phyloP scores from a whole-genome alignment of 2,797 vertebrate genomes.

The Helarctos malayanus region DNA sequence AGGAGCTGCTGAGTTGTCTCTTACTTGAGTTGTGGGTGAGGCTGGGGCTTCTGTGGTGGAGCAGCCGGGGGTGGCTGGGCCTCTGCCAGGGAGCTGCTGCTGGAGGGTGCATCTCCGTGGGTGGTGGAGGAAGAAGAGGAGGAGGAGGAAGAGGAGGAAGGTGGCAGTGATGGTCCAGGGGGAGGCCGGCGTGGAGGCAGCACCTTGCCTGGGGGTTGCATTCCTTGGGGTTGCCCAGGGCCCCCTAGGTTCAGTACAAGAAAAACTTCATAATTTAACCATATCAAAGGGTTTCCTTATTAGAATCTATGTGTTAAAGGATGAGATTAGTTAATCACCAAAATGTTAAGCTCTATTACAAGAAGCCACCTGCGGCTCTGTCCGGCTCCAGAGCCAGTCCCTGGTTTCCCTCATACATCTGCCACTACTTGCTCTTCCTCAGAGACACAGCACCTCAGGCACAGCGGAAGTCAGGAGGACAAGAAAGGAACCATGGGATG shows the following conservation, averaged over 20 bases:
- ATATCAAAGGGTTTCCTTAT: slow-evolving; percentile 85
- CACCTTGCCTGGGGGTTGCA: slow-evolving; percentile 93
- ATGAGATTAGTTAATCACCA: slow-evolving; percentile 53
- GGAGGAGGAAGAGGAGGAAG: slow-evolving; percentile 91
- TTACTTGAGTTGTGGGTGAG: slow-evolving; percentile 99
- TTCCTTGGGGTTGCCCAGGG: slow-evolving; percentile 95
- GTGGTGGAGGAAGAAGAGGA: slow-evolving; percentile 90
- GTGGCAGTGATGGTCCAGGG: slow-evolving; percentile 90
- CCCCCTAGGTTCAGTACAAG: slow-evolving; percentile 95
- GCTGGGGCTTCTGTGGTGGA: slow-evolving; percentile 93
- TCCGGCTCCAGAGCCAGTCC: background rate
- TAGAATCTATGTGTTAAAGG: slow-evolving; percentile 83
- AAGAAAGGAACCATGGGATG: background rate
- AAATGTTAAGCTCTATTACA: slow-evolving; percentile 21
- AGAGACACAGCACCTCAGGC: background rate
- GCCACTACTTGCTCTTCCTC: background rate
- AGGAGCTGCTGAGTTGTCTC: slow-evolving; percentile 84
- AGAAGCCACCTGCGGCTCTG: background rate
- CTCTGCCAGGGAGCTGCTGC: slow-evolving; percentile 88
- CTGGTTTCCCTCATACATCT: background rate
- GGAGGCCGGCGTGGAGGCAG: slow-evolving; percentile 89
- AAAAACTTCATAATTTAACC: slow-evolving; percentile 92
- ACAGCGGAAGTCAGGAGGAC: background rate
- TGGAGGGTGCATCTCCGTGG: slow-evolving; percentile 89
- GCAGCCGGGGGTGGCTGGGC: slow-evolving; percentile 88